Percentiles rank a stretch among this genome's conserved stretches.
phyloP scores from a whole-genome alignment of 2,113 vertebrate species.

The Leucopsar rothschildi region DNA sequence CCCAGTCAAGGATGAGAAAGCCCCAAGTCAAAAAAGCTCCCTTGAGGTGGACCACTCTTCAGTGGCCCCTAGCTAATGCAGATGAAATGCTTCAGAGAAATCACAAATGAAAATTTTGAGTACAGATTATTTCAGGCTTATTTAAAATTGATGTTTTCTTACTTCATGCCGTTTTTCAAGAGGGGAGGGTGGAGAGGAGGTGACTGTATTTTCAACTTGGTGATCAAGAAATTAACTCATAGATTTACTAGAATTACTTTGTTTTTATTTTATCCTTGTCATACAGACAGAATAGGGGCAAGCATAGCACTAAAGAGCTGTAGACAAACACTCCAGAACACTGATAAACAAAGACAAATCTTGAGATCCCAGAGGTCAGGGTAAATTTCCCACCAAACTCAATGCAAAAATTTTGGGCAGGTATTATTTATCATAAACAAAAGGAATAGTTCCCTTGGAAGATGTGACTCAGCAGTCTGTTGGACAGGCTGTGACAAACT shows the following conservation, averaged over 20 bases:
- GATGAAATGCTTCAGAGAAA: background rate
- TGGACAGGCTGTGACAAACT: background rate
- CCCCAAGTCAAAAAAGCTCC: background rate
- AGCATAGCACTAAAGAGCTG: background rate
- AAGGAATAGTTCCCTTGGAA: background rate
- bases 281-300: background rate
- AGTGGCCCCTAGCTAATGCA: background rate
- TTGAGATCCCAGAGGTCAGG: background rate
- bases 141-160: background rate
- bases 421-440: background rate
- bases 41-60: background rate
- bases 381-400: background rate
- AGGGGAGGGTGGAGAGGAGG: no score
- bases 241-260: background rate
- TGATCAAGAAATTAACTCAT: background rate
- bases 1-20: background rate
- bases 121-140: background rate
- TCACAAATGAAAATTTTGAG: background rate
- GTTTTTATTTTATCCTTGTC: background rate
- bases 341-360: background rate
- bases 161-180: background rate
- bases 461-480: background rate
- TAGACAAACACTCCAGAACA: background rate
- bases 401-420: background rate
- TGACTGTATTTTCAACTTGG: background rate